phyloP scores from a whole-genome alignment of 1,140 invertebrate species.

The Ostrea edulis region DNA sequence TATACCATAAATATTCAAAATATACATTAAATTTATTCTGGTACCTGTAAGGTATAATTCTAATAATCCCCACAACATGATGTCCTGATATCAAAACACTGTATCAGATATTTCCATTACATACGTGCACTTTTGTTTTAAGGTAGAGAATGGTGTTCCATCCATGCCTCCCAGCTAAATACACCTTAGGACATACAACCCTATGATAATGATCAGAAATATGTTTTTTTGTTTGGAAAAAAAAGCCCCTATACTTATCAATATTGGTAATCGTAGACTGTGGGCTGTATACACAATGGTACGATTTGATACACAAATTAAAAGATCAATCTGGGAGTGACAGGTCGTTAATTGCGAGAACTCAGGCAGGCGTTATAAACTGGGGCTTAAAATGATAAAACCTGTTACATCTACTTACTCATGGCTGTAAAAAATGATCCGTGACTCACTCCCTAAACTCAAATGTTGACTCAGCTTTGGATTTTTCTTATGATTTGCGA shows the following conservation, averaged over 20 bases:
- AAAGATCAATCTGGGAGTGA: conserved; percentile 14
- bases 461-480: too few species aligned
- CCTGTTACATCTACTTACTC: conserved; percentile 29
- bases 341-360: neutral
- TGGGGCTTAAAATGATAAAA: neutral
- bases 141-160: neutral
- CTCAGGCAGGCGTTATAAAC: neutral
- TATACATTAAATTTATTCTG: too few species aligned
- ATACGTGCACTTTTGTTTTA: neutral
- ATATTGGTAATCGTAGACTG: neutral
- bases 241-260: conserved; percentile 8
- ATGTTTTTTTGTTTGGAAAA: conserved; percentile 10
- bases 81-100: neutral
- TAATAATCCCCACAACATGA: neutral
- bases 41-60: neutral
- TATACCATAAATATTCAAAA: too few species aligned
- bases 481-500: too few species aligned
- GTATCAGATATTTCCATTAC: neutral
- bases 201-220: neutral
- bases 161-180: neutral
- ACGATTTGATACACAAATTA: conserved; percentile 14
- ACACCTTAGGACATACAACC: neutral
- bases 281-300: neutral
- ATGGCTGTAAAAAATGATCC: neutral
- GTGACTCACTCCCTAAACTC: too few species aligned